phyloP scores from a whole-genome alignment of 2,888 invertebrate genomes.

The Thysanoteuthis rhombus region DNA sequence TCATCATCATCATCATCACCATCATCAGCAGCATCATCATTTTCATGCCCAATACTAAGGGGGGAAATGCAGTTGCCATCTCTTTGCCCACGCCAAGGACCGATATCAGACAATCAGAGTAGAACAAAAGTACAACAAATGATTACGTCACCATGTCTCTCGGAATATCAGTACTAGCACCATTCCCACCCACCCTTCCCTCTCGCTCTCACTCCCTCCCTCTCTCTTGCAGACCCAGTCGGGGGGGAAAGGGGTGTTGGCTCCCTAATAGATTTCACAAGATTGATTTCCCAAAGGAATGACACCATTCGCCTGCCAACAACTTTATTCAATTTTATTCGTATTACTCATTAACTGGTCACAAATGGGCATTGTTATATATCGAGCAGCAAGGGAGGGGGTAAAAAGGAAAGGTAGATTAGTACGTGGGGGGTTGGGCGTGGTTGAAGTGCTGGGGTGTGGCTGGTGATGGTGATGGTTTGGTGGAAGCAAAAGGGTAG shows the following conservation, averaged over 20 bases:
- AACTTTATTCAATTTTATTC: constrained; percentile 12
- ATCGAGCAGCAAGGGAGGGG: neutral
- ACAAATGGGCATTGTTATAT: neutral
- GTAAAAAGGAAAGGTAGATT: neutral
- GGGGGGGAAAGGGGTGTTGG: neutral
- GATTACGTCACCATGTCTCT: neutral
- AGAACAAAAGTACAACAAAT: neutral
- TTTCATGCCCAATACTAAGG: too few species aligned
- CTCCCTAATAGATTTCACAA: constrained; percentile 12
- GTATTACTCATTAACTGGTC: neutral
- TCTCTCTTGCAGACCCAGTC: neutral
- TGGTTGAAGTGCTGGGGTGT: neutral
- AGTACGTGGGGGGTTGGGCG: neutral
- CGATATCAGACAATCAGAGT: neutral
- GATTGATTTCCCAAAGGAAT: neutral
- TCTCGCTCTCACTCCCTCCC: neutral
- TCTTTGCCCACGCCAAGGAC: too few species aligned
- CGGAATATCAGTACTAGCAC: neutral
- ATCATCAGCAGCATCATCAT: neutral
- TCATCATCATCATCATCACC: neutral
- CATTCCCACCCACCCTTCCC: neutral
- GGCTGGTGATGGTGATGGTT: neutral
- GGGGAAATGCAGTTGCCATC: too few species aligned
- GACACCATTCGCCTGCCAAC: neutral
- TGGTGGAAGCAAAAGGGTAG: neutral